Base-by-base conservation (phyloP, 1,140 invertebrate genomes). In the Hesperophylax magnus region DNA sequence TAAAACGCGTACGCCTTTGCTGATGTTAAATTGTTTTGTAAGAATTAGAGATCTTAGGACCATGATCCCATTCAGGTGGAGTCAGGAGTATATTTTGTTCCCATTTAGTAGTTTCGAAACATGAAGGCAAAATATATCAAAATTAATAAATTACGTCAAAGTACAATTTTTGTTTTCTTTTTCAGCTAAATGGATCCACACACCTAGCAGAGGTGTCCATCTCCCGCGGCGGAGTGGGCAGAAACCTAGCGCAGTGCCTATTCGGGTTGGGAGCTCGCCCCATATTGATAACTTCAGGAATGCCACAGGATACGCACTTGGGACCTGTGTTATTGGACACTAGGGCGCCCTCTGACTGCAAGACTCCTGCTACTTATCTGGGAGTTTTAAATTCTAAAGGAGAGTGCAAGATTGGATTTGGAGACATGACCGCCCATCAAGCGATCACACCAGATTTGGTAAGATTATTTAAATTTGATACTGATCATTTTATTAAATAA, bases 191-290 rank as follows among this genome's bases (percentile, higher is more conserved):
- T 86, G 96, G 96, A 4, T 92, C 94, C 81, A 97, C 95, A n/a
- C 93, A 96, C 84, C 85, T 86, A 1, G 93, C 94, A 11, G 87
- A 88, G 76, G 92, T 93, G 60, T 88, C 89, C n/a, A 90, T 92
- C 78, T 92, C 91, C 56, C 93, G 92, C 15, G 98, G 97, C 3
- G 97, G 98, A 14, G 98, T 99, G 0, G 98, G 93, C 0, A 91
- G 97, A 47, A 99, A 99, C 86, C 91, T 98, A n/a, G 95, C 96
- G 0, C 96, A 98, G 83, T 95, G 95, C 61, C 88, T 99, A 9
- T 91, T 91, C 72, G 93, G 94, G 83, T 90, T 98, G 6, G 93
- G 93, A 20, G 90, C 90, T 7, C 86, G 89, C 2, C 92, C 94
- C 0, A 89, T 93, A 63, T 92, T 98, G 52, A 90, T 99, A 71